Evolutionary conservation across 2,797 vertebrate species (phyloP).

Genomic region (Cheirogaleus major): DNA sequence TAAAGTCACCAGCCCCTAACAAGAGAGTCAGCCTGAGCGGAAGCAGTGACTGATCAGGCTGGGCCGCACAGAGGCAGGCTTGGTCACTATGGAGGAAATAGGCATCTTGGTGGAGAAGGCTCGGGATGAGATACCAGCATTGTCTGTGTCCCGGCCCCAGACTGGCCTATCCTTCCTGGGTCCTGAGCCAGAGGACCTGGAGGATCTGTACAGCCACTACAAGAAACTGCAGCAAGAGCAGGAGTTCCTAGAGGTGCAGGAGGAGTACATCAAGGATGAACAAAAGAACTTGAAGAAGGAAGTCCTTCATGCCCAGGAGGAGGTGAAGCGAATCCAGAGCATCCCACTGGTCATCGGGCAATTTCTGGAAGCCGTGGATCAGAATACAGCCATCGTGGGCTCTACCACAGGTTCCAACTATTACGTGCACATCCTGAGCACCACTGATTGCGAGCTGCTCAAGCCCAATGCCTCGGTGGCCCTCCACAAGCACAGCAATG

Average conservation of each 20-base stretch:
- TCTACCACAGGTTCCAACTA: conserved; percentile 98
- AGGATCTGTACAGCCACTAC: conserved; percentile 96
- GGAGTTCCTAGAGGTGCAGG: conserved; percentile 96
- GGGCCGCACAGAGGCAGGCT: no score
- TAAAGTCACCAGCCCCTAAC: neutral
- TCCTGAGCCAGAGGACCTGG: conserved; percentile 94
- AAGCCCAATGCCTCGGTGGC: conserved; percentile 97
- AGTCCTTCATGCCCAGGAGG: conserved; percentile 96
- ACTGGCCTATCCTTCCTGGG: conserved; percentile 93
- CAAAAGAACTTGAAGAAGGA: conserved; percentile 98
- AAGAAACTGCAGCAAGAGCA: conserved; percentile 98
- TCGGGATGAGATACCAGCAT: conserved; percentile 92
- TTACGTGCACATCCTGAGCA: conserved; percentile 97
- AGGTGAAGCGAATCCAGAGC: conserved; percentile 97
- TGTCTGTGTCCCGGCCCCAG: conserved; percentile 91
- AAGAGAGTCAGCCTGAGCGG: neutral
- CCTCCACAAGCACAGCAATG: conserved; percentile 97
- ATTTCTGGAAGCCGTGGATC: conserved; percentile 96
- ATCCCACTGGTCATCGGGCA: conserved; percentile 96
- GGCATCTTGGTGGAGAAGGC: no score
- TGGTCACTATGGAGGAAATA: no score
- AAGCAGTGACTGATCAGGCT: no score
- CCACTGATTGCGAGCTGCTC: conserved; percentile 96
- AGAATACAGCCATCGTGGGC: conserved; percentile 97
- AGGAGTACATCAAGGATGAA: conserved; percentile 97